Base-by-base conservation (phyloP, 2,797 vertebrate genomes). In the Sebastes reedi region DNA sequence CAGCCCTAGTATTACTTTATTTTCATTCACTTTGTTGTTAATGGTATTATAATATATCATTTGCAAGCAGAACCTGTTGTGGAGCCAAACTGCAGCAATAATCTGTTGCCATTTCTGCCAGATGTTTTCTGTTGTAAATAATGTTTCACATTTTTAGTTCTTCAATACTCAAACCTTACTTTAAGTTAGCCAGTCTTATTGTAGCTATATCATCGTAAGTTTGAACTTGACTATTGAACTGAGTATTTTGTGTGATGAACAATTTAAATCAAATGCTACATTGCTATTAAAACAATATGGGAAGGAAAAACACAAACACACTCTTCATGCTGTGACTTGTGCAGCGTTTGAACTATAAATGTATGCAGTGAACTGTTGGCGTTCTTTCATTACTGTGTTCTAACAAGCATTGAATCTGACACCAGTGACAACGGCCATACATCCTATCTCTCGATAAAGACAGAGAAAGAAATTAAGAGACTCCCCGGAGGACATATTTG, bases 361-460 rank as follows among this genome's bases (percentile, higher is more conserved):
- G 25, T 58, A 76, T 69, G 76, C 67, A 71, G 42, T 55, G 75
- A 85, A 79, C 74, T 66, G 54, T 29, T 80, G 66, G 69, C 78
- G 60, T 76, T 87, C 85, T 81, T 87, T 87, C 75, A 88, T 84
- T 75, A 87, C 87, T 79, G 69, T 62, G 73, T 52, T 83, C 83
- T 85, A 91, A 90, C 92, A 91, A 87, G 87, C 82, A 84, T 50
- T 36, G 79, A 65, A 68, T 80, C 78, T 74, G 85, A 90, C 88
- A 88, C 78, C 62, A 80, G 83, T 85, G 90, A 88, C 90, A 91
- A 79, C 18, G 68, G 75, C 82, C 75, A 86, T 91, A 87, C 75
- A 90, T 87, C 85, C 65, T 87, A 60, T 61, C 66, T 77, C 79
- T 79, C 50, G 1, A 55, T 81, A 67, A 85, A 88, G 82, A 85